Evolutionary conservation across 2,113 vertebrate genomes (phyloP), one percentile per base, ranked within the genome.

Genomic region (Australoheros scitulus): DNA sequence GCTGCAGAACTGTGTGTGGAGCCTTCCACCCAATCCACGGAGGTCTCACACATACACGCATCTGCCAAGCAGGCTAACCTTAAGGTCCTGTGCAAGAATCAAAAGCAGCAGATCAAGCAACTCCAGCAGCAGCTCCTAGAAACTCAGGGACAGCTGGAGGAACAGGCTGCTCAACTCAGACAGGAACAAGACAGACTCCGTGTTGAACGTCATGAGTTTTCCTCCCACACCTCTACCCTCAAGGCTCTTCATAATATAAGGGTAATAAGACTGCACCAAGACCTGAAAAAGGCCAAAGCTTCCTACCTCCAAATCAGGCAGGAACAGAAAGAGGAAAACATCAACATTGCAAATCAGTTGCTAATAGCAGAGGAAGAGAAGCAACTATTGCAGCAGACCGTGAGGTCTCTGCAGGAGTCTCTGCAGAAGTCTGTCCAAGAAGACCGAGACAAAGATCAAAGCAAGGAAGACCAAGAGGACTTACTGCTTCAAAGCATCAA

Each of bases 91-190:
- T 32, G 17, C 59, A 32, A 3, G 7, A 32, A 15, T 5, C 26
- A 61, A 29, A 26, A 70, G 5, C 26, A 18, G 59, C 26, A 61
- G 17, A 61, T 3, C 4, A 3, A 9, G 5, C 0, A 4, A 2
- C 26, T 61, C 59, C 59, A 34, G 9, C 26, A 61, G 17, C 59
- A 61, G 8, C 29, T 61, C 8, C 26, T 6, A 10, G 15, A 61
- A 32, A 14, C 59, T 32, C 59, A 61, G 17, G 4, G 9, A 1
- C 8, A 32, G 2, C 26, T 61, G 15, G 9, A 61, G 7, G 8
- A 32, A 13, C 3, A 61, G 26, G 59, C 15, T 3, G 26, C 1
- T 32, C 10, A 18, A 11, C 15, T 32, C 2, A 61, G 59, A 15
- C 14, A 18, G 29, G 59, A 18, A 1, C 15, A 5, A 29, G 59